Percentiles rank a stretch among this genome's conserved stretches.
phyloP scores from a whole-genome alignment of 2,888 invertebrate species.

The Neocrepidodera transversa region DNA sequence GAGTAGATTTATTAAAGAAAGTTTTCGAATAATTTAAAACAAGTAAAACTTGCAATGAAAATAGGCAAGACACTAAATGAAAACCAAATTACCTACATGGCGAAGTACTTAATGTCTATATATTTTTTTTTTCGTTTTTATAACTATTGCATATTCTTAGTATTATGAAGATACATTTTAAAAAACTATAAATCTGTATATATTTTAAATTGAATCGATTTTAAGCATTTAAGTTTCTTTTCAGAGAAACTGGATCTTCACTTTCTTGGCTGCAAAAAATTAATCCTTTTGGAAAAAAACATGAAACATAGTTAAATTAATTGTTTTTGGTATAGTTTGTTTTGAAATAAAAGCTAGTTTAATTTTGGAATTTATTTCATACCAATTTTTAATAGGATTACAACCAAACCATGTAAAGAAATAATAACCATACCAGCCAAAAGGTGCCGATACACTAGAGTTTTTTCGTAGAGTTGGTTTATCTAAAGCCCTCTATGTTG shows the following conservation, averaged over 20 bases:
- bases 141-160: not conserved
- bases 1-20: not conserved
- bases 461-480: too few species aligned
- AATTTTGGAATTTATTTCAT: not conserved
- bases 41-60: too few species aligned
- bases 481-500: too few species aligned
- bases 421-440: too few species aligned
- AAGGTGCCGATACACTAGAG: too few species aligned
- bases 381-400: too few species aligned
- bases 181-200: too few species aligned
- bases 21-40: not conserved
- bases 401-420: too few species aligned
- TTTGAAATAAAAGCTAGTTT: not conserved
- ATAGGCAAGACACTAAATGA: too few species aligned
- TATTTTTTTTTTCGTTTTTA: not conserved
- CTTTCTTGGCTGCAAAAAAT: constrained; percentile 79
- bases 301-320: constrained; percentile 61
- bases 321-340: not conserved
- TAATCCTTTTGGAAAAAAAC: constrained; percentile 79
- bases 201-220: too few species aligned
- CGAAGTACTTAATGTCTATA: not conserved
- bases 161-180: too few species aligned
- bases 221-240: too few species aligned
- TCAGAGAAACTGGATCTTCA: constrained; percentile 47
- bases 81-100: not conserved